Evolutionary conservation across 1,140 invertebrate species (phyloP).

Genomic region (Drosophila bipectinata): DNA sequence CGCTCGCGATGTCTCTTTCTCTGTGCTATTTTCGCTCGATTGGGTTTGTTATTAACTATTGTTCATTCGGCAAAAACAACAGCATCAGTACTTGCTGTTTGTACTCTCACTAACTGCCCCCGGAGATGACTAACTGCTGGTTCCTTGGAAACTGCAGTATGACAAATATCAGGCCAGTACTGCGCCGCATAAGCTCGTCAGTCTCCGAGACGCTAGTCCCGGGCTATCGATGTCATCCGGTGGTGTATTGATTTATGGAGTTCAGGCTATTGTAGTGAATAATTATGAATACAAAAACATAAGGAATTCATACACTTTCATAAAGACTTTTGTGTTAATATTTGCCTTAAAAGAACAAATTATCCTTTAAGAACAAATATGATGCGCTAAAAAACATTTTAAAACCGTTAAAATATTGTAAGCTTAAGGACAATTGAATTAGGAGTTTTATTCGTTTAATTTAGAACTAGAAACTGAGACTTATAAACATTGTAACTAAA

Average conservation of each 20-base stretch:
- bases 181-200: constrained; percentile 32
- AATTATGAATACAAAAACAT: too few species aligned
- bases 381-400: too few species aligned
- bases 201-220: constrained; percentile 16
- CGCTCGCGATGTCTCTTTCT: constrained; percentile 35
- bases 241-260: constrained; percentile 1
- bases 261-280: too few species aligned
- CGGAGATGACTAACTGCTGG: constrained; percentile 49
- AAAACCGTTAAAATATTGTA: too few species aligned
- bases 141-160: constrained; percentile 50
- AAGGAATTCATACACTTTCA: too few species aligned
- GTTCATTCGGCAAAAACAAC: neutral
- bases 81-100: constrained; percentile 4
- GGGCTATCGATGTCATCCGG: constrained; percentile 13
- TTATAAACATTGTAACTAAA: too few species aligned
- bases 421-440: too few species aligned
- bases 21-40: constrained; percentile 75
- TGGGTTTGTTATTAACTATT: constrained; percentile 70
- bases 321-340: too few species aligned
- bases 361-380: too few species aligned
- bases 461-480: too few species aligned
- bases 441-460: too few species aligned
- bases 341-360: too few species aligned
- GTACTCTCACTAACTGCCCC: constrained; percentile 10
- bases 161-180: constrained; percentile 47